A percentile compares a stretch with the other conserved stretches of the same genome.
Evolutionary conservation across 1,140 invertebrate species (phyloP).

Genomic region (Saccostrea glomerata): DNA sequence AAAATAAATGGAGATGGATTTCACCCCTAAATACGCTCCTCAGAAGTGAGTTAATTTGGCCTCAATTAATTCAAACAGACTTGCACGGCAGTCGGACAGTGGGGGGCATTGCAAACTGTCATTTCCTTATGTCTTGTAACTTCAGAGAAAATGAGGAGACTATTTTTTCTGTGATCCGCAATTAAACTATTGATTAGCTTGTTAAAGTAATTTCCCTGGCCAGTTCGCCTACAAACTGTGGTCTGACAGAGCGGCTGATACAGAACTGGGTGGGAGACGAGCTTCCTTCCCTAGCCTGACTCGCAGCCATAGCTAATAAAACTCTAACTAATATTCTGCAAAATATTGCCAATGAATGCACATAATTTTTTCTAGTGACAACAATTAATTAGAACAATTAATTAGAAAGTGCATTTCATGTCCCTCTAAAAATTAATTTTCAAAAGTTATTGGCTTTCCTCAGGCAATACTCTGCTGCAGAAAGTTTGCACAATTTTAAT

Average conservation of each 20-base stretch:
- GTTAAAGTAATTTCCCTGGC: conserved; percentile 1
- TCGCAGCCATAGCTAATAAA: background rate
- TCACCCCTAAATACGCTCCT: background rate
- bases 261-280: background rate
- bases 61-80: conserved; percentile 21
- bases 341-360: background rate
- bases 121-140: background rate
- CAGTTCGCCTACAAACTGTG: background rate
- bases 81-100: background rate
- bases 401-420: conserved; percentile 14
- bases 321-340: background rate
- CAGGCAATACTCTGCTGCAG: background rate
- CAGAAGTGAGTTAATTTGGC: background rate
- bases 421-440: conserved; percentile 14
- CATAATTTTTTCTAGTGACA: background rate
- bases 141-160: background rate
- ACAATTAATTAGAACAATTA: conserved; percentile 37
- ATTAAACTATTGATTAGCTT: conserved; percentile 26
- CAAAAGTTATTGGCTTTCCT: background rate
- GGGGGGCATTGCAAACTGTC: conserved; percentile 11
- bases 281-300: background rate
- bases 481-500: conserved; percentile 17
- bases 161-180: background rate
- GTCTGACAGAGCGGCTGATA: background rate
- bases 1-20: background rate